Evolutionary conservation across 1,140 invertebrate species (phyloP).

Genomic region (Drosophila nasuta): DNA sequence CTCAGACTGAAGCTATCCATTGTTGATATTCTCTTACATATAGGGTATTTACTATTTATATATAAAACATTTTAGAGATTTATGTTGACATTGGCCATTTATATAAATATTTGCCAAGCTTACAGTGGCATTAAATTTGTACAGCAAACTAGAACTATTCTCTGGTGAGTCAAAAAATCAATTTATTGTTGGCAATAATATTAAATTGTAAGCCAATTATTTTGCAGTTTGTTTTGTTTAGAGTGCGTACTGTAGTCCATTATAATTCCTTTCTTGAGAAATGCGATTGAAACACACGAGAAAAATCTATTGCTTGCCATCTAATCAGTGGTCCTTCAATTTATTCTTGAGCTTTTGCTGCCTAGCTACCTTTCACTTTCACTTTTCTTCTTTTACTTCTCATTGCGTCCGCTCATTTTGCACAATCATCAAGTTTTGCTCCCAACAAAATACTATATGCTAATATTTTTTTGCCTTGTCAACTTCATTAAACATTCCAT

Average conservation of each 20-base stretch:
- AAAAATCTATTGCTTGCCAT: constrained; percentile 8
- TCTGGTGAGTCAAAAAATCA: no score
- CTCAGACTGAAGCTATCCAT: no score
- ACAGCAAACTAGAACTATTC: no score
- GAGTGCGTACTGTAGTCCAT: no score
- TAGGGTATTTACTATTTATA: constrained; percentile 1
- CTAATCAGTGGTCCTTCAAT: constrained; percentile 35
- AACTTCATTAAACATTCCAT: constrained; percentile 41
- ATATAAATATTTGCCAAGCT: constrained; percentile 8
- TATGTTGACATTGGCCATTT: constrained; percentile 4
- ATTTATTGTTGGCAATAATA: no score
- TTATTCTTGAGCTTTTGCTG: neutral
- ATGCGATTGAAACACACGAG: neutral
- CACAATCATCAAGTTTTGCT: constrained; percentile 15
- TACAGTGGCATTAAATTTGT: neutral
- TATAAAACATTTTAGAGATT: neutral
- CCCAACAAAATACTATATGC: constrained; percentile 25
- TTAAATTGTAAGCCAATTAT: no score
- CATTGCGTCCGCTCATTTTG: constrained; percentile 15
- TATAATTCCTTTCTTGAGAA: no score
- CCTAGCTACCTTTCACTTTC: neutral
- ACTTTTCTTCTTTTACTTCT: neutral
- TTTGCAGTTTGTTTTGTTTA: no score
- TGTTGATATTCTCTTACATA: neutral
- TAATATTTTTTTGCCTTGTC: constrained; percentile 11